phyloP scores from a whole-genome alignment of 2,888 invertebrate genomes.

The Dendrolimus pini region DNA sequence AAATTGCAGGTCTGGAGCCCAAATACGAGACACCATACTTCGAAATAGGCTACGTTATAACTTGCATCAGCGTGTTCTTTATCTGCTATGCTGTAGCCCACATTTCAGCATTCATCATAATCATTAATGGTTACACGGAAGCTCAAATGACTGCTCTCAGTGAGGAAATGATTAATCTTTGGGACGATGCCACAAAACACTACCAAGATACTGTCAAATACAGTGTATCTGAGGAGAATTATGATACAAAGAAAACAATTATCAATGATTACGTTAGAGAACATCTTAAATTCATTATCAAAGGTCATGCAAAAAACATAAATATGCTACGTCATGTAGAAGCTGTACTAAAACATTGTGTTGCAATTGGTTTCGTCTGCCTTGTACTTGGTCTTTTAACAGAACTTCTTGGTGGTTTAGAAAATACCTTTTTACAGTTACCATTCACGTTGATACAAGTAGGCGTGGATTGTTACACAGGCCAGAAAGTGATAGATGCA shows the following conservation, averaged over 20 bases:
- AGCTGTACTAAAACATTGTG: conserved; percentile 28
- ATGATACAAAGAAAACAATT: conserved; percentile 13
- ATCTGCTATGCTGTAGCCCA: conserved; percentile 30
- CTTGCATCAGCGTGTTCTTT: conserved; percentile 18
- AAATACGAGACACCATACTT: conserved; percentile 42
- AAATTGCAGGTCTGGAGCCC: conserved; percentile 38
- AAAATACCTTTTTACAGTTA: conserved; percentile 39
- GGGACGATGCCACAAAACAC: conserved; percentile 28
- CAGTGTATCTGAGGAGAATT: not conserved
- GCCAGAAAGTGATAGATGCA: conserved; percentile 34
- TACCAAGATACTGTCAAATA: conserved; percentile 6
- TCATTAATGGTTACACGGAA: conserved; percentile 39
- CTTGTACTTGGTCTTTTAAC: conserved; percentile 35
- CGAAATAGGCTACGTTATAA: conserved; percentile 29
- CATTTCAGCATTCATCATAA: conserved; percentile 33
- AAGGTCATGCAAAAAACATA: conserved; percentile 30
- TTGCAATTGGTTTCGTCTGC: conserved; percentile 37
- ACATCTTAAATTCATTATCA: conserved; percentile 26
- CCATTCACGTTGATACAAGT: conserved; percentile 41
- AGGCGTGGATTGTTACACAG: conserved; percentile 31
- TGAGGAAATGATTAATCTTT: conserved; percentile 33
- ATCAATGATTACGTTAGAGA: conserved; percentile 29
- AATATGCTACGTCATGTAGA: conserved; percentile 28
- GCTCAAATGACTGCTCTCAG: conserved; percentile 41
- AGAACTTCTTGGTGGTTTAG: conserved; percentile 42